Evolutionary conservation across 2,113 vertebrate genomes (phyloP).

Genomic region (Amblyornis subalaris): DNA sequence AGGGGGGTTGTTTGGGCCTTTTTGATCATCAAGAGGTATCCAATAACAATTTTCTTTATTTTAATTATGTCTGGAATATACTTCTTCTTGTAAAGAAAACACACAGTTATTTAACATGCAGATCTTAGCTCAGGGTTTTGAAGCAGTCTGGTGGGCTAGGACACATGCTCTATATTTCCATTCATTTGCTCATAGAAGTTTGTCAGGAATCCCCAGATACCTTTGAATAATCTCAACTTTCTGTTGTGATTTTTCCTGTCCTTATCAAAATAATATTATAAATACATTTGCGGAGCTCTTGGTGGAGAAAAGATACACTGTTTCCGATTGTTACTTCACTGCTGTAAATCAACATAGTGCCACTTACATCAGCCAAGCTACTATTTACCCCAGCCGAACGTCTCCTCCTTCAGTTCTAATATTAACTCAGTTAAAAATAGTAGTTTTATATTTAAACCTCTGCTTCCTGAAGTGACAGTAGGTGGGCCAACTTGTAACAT

Average conservation of each 20-base stretch:
- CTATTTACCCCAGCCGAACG: neutral
- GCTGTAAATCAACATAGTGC: neutral
- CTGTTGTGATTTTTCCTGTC: neutral
- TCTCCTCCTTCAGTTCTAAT: neutral
- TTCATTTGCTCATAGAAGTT: neutral
- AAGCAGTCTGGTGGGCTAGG: neutral
- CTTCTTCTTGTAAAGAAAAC: neutral
- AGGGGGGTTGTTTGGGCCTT: neutral
- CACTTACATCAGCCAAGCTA: neutral
- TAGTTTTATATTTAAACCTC: slow-evolving; percentile 32
- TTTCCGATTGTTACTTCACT: neutral
- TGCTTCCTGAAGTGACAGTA: slow-evolving; percentile 9
- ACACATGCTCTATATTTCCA: neutral
- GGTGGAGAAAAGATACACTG: neutral
- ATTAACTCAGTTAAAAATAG: slow-evolving; percentile 18
- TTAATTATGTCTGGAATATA: slow-evolving; percentile 10
- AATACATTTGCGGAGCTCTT: neutral
- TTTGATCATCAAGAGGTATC: neutral
- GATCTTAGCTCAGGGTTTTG: neutral
- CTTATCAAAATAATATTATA: neutral
- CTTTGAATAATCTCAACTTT: neutral
- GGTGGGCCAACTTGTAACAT: slow-evolving; percentile 17
- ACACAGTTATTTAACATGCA: neutral
- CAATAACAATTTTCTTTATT: neutral
- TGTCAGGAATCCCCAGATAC: neutral